Conservation (phyloP, 2,888 invertebrate genomes). For the Taphrorychus bicolor region DNA sequence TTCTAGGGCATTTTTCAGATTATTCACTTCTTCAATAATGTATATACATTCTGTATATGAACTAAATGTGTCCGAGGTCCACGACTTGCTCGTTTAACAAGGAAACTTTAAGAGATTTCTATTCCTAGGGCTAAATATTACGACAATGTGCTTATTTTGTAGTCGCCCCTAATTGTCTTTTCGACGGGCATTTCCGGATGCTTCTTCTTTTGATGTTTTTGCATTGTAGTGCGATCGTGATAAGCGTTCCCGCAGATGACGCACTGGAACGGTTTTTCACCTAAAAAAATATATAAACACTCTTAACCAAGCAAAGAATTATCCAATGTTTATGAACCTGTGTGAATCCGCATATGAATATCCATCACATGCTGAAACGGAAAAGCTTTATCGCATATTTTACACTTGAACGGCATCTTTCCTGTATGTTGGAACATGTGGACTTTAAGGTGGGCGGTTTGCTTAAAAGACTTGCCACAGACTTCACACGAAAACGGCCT, state of each 20-base stretch:
- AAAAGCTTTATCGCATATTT: slow-evolving; percentile 37
- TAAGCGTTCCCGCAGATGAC: slow-evolving; percentile 36
- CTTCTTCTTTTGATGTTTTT: slow-evolving; percentile 38
- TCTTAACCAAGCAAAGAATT: neutral
- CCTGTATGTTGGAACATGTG: slow-evolving; percentile 41
- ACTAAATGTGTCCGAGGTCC: too few species aligned
- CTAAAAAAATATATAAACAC: slow-evolving; percentile 20
- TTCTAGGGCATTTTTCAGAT: too few species aligned
- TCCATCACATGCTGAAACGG: slow-evolving; percentile 38
- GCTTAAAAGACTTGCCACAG: slow-evolving; percentile 35
- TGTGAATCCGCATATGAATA: slow-evolving; percentile 38
- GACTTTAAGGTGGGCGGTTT: slow-evolving; percentile 36
- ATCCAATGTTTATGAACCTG: slow-evolving; percentile 29
- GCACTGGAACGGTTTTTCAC: slow-evolving; percentile 39
- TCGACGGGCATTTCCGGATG: slow-evolving; percentile 36
- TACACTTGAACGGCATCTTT: slow-evolving; percentile 39
- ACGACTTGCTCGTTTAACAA: too few species aligned
- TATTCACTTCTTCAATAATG: too few species aligned
- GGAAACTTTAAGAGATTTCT: too few species aligned
- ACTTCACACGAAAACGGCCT: slow-evolving; percentile 32
- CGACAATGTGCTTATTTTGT: slow-evolving; percentile 26
- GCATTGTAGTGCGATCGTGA: slow-evolving; percentile 36
- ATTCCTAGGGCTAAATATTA: neutral
- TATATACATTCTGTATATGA: too few species aligned
- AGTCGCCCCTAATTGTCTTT: slow-evolving; percentile 24